These are phyloP conservation scores for Muscicapa striata DNA, from an alignment of 2,797 vertebrate genomes.

Conservation along the genomic window DNA sequence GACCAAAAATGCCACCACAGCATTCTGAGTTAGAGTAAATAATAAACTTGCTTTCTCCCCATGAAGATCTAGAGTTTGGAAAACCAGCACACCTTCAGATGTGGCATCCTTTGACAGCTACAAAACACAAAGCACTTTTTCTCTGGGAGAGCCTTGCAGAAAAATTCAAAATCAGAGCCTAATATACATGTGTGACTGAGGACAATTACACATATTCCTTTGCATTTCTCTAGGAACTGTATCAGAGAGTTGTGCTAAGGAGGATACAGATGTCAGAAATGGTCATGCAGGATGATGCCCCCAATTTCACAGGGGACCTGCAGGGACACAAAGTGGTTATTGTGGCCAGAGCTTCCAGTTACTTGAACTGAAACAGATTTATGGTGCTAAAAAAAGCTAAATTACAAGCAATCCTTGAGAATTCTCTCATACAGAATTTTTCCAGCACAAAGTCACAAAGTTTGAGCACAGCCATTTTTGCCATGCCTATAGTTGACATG, in stretches of 20 bases:
- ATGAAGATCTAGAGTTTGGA: background rate
- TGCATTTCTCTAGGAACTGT: background rate
- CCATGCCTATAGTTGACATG: rapidly evolving
- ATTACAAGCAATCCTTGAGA: background rate
- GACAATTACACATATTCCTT: background rate
- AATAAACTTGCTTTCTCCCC: background rate
- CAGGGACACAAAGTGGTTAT: rapidly evolving
- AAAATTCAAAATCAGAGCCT: background rate
- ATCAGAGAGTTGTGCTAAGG: background rate
- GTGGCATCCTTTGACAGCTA: background rate
- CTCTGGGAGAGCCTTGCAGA: background rate
- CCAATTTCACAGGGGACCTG: background rate
- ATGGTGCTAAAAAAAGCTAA: background rate
- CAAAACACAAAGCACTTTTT: background rate
- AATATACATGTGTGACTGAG: background rate
- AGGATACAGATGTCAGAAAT: background rate
- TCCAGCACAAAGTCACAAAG: background rate
- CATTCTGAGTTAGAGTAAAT: background rate
- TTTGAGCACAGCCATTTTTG: background rate
- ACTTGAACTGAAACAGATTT: background rate
- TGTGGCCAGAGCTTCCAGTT: background rate
- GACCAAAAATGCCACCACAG: background rate
- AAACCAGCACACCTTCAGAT: background rate
- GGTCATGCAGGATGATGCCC: rapidly evolving
- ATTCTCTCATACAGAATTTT: background rate